Evolutionary conservation across 2,113 vertebrate genomes (phyloP).

Genomic region (Lagopus muta): DNA sequence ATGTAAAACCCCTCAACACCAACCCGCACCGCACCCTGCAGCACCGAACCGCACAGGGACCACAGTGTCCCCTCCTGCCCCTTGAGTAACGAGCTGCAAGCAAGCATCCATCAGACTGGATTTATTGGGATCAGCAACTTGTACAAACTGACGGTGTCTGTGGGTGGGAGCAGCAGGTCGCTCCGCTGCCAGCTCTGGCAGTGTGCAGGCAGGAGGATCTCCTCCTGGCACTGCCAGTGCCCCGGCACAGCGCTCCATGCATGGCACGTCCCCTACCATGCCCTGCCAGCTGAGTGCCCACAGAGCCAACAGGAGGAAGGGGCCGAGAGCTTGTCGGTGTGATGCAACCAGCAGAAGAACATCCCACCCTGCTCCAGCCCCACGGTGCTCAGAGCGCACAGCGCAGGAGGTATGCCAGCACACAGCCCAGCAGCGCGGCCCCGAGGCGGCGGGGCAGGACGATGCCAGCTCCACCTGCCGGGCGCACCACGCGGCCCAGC

Average conservation of each 20-base stretch:
- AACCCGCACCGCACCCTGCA: neutral
- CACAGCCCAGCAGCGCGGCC: conserved; percentile 8
- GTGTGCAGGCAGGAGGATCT: fast-evolving
- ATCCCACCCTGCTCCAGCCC: neutral
- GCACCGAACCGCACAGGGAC: neutral
- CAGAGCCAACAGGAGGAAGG: fast-evolving
- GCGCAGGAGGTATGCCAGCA: conserved; percentile 33
- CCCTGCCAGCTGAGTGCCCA: neutral
- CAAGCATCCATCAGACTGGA: neutral
- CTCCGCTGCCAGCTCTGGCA: neutral
- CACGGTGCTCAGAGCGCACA: neutral
- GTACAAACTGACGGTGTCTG: neutral
- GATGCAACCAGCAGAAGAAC: neutral
- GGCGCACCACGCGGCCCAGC: neutral
- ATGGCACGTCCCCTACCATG: neutral
- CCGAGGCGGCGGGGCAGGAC: neutral
- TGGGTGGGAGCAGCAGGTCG: neutral
- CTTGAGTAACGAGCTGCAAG: conserved; percentile 2
- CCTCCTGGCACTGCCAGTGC: neutral
- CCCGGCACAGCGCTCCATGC: neutral
- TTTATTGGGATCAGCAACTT: conserved; percentile 32
- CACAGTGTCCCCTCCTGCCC: neutral
- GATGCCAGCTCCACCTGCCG: neutral
- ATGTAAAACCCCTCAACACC: neutral
- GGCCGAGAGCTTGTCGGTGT: fast-evolving